Percentiles rank a stretch among this genome's conserved stretches.
phyloP scores from a whole-genome alignment of 1,140 invertebrate genomes.

The Bemisia tabaci region DNA sequence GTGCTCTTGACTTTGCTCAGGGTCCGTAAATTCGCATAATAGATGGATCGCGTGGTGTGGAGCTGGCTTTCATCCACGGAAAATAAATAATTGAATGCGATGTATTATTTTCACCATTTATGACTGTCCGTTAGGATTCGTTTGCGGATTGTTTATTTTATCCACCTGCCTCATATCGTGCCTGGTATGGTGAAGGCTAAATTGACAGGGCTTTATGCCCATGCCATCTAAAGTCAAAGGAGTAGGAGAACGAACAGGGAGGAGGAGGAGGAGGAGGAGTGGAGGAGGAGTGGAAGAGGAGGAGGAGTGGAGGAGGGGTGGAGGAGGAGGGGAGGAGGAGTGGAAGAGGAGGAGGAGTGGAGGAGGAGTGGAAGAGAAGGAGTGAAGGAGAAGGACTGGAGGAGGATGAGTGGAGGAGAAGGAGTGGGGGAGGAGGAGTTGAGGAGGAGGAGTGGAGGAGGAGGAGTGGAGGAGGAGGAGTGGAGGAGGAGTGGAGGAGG shows the following conservation, averaged over 20 bases:
- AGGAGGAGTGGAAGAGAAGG: not conserved
- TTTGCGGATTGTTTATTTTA: no score
- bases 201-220: no score
- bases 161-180: no score
- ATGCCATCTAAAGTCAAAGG: no score
- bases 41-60: no score
- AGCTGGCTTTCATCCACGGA: no score
- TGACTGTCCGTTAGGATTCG: no score
- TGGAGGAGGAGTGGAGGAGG: not conserved
- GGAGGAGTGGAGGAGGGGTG: not conserved
- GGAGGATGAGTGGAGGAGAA: slow-evolving; percentile 1
- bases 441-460: not conserved
- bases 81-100: no score
- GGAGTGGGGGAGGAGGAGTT: not conserved
- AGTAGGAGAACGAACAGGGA: not conserved
- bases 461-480: not conserved
- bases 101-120: no score
- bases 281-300: not conserved
- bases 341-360: not conserved
- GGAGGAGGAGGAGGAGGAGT: not conserved
- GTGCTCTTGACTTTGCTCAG: no score
- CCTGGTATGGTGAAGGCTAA: no score
- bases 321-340: not conserved
- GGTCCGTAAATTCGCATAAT: no score
- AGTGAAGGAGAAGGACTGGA: slow-evolving; percentile 5